Conservation (phyloP, 2,113 vertebrate genomes). For the Leptobrachium ailaonicum region DNA sequence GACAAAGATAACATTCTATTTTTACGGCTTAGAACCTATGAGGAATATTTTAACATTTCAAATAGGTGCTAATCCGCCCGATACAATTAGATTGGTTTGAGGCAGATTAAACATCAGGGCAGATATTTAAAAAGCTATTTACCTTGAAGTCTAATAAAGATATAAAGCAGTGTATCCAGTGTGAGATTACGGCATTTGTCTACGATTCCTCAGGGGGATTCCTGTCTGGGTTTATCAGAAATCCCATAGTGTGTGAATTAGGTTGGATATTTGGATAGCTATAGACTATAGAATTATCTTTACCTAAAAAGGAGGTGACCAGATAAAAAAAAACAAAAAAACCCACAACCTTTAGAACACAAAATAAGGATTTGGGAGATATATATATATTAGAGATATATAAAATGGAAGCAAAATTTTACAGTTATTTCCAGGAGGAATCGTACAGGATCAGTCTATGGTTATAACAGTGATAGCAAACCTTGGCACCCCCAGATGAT, state of each 20-base stretch:
- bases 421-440: no score
- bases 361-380: background rate
- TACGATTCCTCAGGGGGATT: conserved; percentile 2
- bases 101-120: background rate
- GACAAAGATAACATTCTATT: background rate
- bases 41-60: conserved; percentile 11
- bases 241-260: conserved; percentile 41
- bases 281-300: conserved; percentile 9
- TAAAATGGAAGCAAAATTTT: no score
- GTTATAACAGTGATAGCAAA: no score
- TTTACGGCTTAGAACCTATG: background rate
- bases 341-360: background rate
- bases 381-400: no score
- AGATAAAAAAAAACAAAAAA: background rate
- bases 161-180: background rate
- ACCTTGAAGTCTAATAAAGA: conserved; percentile 29
- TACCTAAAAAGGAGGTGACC: background rate
- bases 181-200: conserved; percentile 24
- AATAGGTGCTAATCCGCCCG: background rate
- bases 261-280: background rate
- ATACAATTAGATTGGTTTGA: conserved; percentile 20
- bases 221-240: conserved; percentile 27
- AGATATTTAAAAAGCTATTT: conserved; percentile 1
- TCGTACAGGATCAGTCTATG: no score
- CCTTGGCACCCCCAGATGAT: no score